Evolutionary conservation across 2,113 vertebrate species (phyloP).

Genomic region (Scytalopus superciliaris): DNA sequence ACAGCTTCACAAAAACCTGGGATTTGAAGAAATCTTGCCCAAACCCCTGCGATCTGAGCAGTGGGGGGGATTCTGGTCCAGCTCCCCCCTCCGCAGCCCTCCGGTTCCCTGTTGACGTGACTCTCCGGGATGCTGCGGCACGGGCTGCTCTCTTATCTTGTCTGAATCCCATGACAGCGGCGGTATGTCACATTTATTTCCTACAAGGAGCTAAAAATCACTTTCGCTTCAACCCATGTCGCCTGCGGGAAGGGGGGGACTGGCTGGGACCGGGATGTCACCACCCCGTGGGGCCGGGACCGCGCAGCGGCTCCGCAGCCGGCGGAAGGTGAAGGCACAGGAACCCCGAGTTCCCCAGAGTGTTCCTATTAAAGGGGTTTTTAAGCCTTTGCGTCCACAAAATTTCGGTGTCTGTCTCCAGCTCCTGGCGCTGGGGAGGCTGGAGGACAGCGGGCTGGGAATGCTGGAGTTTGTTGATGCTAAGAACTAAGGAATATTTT

Average conservation of each 20-base stretch:
- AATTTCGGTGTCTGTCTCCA: background rate
- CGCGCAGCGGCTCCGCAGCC: background rate
- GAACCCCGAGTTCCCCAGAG: background rate
- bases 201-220: background rate
- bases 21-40: background rate
- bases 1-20: background rate
- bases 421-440: background rate
- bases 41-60: background rate
- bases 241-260: background rate
- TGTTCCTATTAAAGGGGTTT: fast-evolving
- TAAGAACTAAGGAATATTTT: background rate
- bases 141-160: background rate
- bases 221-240: fast-evolving
- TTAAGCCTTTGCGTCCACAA: background rate
- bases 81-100: background rate
- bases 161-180: background rate
- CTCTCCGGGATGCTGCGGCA: background rate
- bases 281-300: background rate
- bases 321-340: background rate
- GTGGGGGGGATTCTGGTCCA: fast-evolving
- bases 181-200: background rate
- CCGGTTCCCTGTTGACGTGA: background rate
- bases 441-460: background rate
- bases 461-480: background rate
- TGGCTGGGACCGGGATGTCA: background rate